phyloP scores from a whole-genome alignment of 2,888 invertebrate species.

The Tenodera sinensis region DNA sequence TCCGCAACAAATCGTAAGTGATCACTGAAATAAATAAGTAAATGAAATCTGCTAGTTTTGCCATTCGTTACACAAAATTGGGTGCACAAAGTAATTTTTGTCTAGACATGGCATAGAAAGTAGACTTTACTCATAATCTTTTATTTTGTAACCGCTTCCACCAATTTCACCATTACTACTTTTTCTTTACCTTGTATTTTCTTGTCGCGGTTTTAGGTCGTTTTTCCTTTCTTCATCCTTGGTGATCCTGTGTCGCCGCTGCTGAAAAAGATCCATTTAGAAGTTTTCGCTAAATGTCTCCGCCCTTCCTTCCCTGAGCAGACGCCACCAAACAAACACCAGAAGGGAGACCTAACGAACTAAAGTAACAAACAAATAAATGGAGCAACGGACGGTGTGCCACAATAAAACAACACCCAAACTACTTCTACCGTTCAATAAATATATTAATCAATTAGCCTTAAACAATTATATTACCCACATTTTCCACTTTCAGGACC shows the following conservation, averaged over 20 bases:
- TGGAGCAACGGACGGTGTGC: background rate
- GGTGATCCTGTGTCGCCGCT: background rate
- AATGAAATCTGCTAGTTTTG: too few species aligned
- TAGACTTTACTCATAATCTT: too few species aligned
- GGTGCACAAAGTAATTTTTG: too few species aligned
- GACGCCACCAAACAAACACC: background rate
- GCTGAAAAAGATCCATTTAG: slow-evolving; percentile 27
- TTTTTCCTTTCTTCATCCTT: background rate
- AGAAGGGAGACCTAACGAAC: background rate
- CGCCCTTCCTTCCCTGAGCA: background rate
- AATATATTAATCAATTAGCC: background rate
- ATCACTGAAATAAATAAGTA: too few species aligned
- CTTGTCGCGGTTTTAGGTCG: background rate
- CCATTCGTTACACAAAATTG: too few species aligned
- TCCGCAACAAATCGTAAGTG: too few species aligned
- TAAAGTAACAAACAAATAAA: background rate
- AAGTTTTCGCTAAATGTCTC: slow-evolving; percentile 22
- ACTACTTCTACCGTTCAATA: background rate
- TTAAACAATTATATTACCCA: background rate
- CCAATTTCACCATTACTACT: background rate
- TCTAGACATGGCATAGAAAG: too few species aligned
- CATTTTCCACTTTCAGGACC: too few species aligned
- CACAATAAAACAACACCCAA: background rate
- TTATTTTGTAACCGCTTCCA: too few species aligned
- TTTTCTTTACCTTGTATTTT: background rate